Percentiles rank a stretch among this genome's conserved stretches.
phyloP scores from a whole-genome alignment of 1,140 invertebrate genomes.

The Cherax quadricarinatus region DNA sequence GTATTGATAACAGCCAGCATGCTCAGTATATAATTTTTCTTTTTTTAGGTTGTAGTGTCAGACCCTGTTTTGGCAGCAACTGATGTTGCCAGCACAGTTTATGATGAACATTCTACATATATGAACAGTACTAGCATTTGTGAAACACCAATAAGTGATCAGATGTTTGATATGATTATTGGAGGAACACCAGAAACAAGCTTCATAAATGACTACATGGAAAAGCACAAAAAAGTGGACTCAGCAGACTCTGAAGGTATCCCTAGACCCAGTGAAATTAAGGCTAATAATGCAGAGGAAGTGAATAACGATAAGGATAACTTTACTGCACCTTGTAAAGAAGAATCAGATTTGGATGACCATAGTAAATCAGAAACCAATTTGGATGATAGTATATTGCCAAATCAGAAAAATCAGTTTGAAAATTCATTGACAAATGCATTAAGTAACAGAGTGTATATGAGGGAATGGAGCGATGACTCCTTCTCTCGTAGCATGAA shows the following conservation, averaged over 20 bases:
- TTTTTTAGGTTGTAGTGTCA: conserved; percentile 31
- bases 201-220: conserved; percentile 64
- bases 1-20: no score
- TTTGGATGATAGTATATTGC: not conserved
- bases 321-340: not conserved
- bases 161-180: conserved; percentile 71
- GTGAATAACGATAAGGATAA: not conserved
- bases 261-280: not conserved
- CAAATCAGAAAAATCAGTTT: conserved; percentile 11
- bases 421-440: conserved; percentile 37
- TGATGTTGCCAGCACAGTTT: conserved; percentile 68
- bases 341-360: not conserved
- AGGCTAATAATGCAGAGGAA: not conserved
- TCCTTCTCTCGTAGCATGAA: conserved; percentile 27
- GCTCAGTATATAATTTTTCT: not conserved
- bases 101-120: conserved; percentile 44
- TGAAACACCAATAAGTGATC: conserved; percentile 61
- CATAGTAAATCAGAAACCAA: not conserved
- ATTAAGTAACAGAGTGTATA: conserved; percentile 9
- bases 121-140: conserved; percentile 28
- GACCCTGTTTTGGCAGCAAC: conserved; percentile 68
- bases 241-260: not conserved
- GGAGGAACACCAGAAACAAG: conserved; percentile 69
- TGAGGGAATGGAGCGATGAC: conserved; percentile 35
- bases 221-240: conserved; percentile 27